These are phyloP conservation scores for Sphaeridia pumilis DNA, from an alignment of 2,888 invertebrate species.

Conservation along the genomic window DNA sequence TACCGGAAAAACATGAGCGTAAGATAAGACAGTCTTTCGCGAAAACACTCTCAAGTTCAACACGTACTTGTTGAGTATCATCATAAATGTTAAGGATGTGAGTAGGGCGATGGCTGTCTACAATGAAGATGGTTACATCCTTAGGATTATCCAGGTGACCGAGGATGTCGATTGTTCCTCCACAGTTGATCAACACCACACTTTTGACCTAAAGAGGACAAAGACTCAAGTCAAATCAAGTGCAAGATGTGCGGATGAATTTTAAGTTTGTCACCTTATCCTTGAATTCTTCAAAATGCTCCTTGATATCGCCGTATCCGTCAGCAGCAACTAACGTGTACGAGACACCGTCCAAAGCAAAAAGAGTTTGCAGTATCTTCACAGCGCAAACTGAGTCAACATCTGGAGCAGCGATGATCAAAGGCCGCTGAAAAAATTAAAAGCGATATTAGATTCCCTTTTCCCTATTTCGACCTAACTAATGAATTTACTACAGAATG, in stretches of 20 bases:
- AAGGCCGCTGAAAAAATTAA: slow-evolving; percentile 51
- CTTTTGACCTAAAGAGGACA: slow-evolving; percentile 45
- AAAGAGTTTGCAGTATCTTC: slow-evolving; percentile 77
- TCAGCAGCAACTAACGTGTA: slow-evolving; percentile 78
- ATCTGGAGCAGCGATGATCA: slow-evolving; percentile 82
- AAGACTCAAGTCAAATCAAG: not conserved
- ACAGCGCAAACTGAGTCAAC: slow-evolving; percentile 89
- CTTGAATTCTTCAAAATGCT: slow-evolving; percentile 61
- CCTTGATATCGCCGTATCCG: slow-evolving; percentile 62
- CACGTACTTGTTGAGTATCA: slow-evolving; percentile 41
- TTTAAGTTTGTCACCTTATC: slow-evolving; percentile 41
- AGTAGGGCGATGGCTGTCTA: slow-evolving; percentile 80
- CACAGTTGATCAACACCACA: slow-evolving; percentile 84
- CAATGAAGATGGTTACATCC: slow-evolving; percentile 69
- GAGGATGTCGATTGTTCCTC: slow-evolving; percentile 74
- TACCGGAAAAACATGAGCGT: too few species aligned
- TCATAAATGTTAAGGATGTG: slow-evolving; percentile 90
- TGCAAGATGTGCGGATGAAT: too few species aligned
- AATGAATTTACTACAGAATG: too few species aligned
- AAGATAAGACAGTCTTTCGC: too few species aligned
- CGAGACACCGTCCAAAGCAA: slow-evolving; percentile 76
- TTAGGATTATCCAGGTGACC: slow-evolving; percentile 74
- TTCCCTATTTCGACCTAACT: too few species aligned
- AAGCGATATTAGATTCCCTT: too few species aligned
- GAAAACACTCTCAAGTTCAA: too few species aligned